Evolutionary conservation across 2,888 invertebrate genomes (phyloP).

Genomic region (Agrenia bidenticulata): DNA sequence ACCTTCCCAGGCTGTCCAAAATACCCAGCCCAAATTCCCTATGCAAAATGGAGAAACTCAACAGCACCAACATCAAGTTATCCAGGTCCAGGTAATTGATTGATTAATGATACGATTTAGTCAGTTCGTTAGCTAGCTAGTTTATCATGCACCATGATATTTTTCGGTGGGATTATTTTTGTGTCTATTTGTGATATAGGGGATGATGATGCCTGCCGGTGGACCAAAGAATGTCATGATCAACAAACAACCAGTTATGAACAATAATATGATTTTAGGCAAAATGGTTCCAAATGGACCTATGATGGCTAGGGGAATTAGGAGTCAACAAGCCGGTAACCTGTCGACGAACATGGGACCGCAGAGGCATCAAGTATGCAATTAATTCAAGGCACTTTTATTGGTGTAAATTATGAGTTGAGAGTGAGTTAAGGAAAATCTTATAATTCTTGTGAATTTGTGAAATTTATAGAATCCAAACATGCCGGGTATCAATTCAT

Average conservation of each 20-base stretch:
- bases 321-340: slow-evolving; percentile 44
- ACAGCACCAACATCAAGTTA: slow-evolving; percentile 56
- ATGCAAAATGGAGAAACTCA: slow-evolving; percentile 52
- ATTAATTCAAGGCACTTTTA: not conserved
- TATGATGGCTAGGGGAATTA: slow-evolving; percentile 42
- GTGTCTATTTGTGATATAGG: slow-evolving; percentile 29
- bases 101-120: not conserved
- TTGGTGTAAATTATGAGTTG: not conserved
- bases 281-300: slow-evolving; percentile 52
- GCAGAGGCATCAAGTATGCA: slow-evolving; percentile 50
- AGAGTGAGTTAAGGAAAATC: too few relatives aligned
- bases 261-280: slow-evolving; percentile 51
- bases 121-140: not conserved
- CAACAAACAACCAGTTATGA: slow-evolving; percentile 50
- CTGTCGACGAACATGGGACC: slow-evolving; percentile 45
- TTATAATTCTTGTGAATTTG: not conserved
- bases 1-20: slow-evolving; percentile 23
- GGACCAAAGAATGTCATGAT: slow-evolving; percentile 43
- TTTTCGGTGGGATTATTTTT: not conserved
- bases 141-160: not conserved
- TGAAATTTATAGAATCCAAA: slow-evolving; percentile 4
- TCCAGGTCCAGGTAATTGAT: slow-evolving; percentile 58
- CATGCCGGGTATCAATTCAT: slow-evolving; percentile 32
- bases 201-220: slow-evolving; percentile 47
- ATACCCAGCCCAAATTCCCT: slow-evolving; percentile 46